Base-by-base conservation (phyloP, 1,140 invertebrate genomes). In the Megalopta genalis region DNA sequence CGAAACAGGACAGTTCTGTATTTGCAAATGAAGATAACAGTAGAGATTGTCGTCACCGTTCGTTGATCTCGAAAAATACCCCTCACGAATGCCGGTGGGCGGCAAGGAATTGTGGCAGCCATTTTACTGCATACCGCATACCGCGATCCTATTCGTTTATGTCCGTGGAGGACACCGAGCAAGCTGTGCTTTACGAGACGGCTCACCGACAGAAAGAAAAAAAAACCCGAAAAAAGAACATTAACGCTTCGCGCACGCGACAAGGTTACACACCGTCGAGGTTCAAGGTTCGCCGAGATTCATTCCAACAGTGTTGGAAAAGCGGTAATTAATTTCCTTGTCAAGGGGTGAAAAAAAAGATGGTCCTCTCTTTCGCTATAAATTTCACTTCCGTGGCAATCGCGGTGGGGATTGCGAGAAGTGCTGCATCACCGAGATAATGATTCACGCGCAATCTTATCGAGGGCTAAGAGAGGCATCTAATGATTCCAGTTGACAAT, bases 401-500 rank as follows among this genome's bases (percentile, higher is more conserved):
- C 0, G 1, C 23, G n/a, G 16, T 14, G 8, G n/a, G 5, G 25
- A 12, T 21, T 42, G 32, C 59, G 25, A 10, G 59, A 68, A 60
- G 70, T 42, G 57, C 23, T 63, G 25, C 21, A 27, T 60, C 69
- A 39, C 62, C 74, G 16, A 49, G 54, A 57, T 69, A 69, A 78
- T 78, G 78, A 81, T 70, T 57, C 52, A 5, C 37, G 46, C 52
- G 14, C 25, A 65, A 54, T 54, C 65, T 52, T 74, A 74, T 65
- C 60, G 42, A 27, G 16, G 0, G 39, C 25, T 73, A 27, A 70
- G 57, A 70, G 57, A 57, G 32, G 21, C 54, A 74, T 42, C 74
- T 79, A 79, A 83, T 62, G 76, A 72, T 18, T 54, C n/a, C n/a
- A n/a, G 14, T 32, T 25, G 37, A 39, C 16, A 54, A 59, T 9